Evolutionary conservation across 2,888 invertebrate species (phyloP).

Genomic region (Periphyllus acericola): DNA sequence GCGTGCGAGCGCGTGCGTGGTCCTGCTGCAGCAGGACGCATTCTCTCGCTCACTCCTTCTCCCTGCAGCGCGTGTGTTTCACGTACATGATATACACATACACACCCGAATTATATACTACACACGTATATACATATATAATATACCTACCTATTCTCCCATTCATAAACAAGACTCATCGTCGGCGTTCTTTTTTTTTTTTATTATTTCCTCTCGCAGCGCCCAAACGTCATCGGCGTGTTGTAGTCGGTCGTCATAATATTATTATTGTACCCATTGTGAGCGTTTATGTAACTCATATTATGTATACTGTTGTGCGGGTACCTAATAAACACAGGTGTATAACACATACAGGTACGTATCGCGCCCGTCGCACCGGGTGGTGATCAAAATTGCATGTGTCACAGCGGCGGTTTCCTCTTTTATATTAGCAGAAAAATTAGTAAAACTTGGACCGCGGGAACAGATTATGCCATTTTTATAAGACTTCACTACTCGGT

Average conservation of each 20-base stretch:
- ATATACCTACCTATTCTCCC: not conserved
- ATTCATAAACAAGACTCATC: conserved; percentile 31
- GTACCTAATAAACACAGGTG: conserved; percentile 6
- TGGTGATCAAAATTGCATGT: not conserved
- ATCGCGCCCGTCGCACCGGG: not conserved
- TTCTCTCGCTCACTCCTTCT: not conserved
- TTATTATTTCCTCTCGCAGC: not conserved
- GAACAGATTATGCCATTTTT: no score
- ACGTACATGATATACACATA: not conserved
- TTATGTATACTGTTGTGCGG: not conserved
- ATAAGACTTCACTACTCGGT: no score
- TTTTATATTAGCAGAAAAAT: no score
- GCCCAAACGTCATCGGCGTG: not conserved
- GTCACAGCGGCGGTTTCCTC: no score
- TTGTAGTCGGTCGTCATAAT: not conserved
- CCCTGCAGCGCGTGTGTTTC: not conserved
- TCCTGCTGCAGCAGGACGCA: not conserved
- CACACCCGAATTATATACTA: not conserved
- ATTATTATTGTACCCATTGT: not conserved
- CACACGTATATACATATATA: no score
- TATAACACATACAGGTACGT: not conserved
- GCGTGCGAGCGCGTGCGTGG: not conserved
- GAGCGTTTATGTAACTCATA: not conserved
- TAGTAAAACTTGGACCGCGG: no score
- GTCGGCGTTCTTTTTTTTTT: not conserved